These are phyloP conservation scores for Papilio polytes DNA, from an alignment of 1,140 invertebrate genomes.

Conservation along the genomic window DNA sequence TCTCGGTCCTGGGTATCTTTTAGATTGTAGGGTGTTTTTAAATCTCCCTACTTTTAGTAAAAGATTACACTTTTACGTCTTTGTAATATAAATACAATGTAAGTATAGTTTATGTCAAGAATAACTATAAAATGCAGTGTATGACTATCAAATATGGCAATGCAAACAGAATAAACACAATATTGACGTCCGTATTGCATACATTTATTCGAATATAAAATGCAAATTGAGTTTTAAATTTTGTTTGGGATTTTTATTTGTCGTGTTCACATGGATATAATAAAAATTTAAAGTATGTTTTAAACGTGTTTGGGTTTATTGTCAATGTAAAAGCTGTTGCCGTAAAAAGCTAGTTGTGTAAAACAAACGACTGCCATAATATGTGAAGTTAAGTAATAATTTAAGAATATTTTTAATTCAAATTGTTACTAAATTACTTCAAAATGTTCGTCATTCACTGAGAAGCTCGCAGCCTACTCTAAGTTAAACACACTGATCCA, in stretches of 20 bases:
- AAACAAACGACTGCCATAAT: background rate
- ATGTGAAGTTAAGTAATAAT: no score
- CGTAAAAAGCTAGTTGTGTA: background rate
- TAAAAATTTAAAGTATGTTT: background rate
- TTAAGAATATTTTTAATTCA: no score
- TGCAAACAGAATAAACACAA: background rate
- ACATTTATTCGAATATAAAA: conserved; percentile 16
- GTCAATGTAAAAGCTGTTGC: background rate
- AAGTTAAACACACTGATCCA: no score
- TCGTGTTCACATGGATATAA: background rate
- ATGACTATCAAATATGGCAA: background rate
- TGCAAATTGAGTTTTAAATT: conserved; percentile 20
- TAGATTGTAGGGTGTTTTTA: no score
- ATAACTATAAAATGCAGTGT: conserved; percentile 3
- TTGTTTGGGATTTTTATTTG: conserved; percentile 15
- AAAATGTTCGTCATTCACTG: no score
- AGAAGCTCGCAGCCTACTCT: no score
- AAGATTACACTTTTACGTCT: background rate
- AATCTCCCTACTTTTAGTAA: no score
- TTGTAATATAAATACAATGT: background rate
- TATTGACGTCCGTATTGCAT: background rate
- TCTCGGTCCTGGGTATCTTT: no score
- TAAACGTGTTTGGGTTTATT: background rate
- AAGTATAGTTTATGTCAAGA: background rate
- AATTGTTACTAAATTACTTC: no score